Evolutionary conservation across 2,113 vertebrate genomes (phyloP).

Genomic region (Pedionomus torquatus): DNA sequence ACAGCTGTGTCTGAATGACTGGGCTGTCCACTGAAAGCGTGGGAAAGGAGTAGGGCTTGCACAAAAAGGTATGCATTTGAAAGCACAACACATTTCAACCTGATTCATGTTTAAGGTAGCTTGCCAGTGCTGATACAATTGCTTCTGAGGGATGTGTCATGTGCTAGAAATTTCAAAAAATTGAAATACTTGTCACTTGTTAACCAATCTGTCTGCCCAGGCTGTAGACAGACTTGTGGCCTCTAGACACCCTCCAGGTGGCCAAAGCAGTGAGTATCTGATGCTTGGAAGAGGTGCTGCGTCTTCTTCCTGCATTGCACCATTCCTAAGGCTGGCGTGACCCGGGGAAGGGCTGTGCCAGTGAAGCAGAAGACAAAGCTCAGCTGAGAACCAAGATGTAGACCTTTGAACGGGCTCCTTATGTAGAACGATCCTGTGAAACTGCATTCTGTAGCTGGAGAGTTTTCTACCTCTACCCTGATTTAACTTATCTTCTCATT

Average conservation of each 20-base stretch:
- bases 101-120: conserved; percentile 21
- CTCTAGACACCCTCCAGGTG: background rate
- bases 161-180: background rate
- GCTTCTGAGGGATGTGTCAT: background rate
- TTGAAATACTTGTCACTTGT: background rate
- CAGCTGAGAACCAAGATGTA: background rate
- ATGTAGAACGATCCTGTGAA: background rate
- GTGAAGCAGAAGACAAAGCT: background rate
- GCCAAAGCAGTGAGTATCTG: background rate
- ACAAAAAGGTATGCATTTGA: conserved; percentile 2
- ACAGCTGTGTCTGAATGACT: conserved; percentile 1
- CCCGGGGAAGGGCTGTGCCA: background rate
- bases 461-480: conserved; percentile 27
- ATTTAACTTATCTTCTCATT: conserved; percentile 17
- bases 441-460: background rate
- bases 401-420: background rate
- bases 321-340: background rate
- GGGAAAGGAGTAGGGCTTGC: conserved; percentile 54
- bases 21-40: background rate
- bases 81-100: background rate
- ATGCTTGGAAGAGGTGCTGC: background rate
- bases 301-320: background rate
- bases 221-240: background rate
- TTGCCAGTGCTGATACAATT: background rate
- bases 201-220: background rate